Evolutionary conservation across 1,140 invertebrate genomes (phyloP).

Genomic region (Sitodiplosis mosellana): DNA sequence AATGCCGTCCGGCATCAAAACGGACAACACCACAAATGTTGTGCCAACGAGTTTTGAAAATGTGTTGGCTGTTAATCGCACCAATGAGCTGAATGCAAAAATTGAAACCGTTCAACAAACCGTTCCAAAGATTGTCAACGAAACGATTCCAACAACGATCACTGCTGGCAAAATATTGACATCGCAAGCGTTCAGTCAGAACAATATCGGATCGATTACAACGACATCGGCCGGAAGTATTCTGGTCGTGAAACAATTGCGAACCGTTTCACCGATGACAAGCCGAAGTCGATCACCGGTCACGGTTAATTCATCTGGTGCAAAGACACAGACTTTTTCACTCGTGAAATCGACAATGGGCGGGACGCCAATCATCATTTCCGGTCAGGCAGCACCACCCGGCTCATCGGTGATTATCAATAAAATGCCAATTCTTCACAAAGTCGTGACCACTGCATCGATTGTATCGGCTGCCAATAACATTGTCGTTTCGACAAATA

Average conservation of each 20-base stretch:
- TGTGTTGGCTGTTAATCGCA: conserved; percentile 11
- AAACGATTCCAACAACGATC: background rate
- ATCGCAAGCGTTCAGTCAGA: background rate
- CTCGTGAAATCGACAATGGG: background rate
- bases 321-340: background rate
- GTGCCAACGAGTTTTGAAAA: background rate
- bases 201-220: background rate
- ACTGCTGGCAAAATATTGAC: background rate
- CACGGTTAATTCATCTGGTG: background rate
- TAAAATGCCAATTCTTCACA: background rate
- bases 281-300: background rate
- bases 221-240: background rate
- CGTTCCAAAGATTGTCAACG: background rate
- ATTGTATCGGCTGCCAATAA: no score
- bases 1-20: background rate
- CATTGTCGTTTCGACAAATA: no score
- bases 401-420: background rate
- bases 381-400: background rate
- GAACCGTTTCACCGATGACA: background rate
- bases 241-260: conserved; percentile 2
- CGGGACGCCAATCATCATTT: background rate
- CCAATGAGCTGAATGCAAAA: conserved; percentile 1
- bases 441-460: background rate
- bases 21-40: background rate
- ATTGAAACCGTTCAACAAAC: background rate